Conservation (phyloP, 2,797 vertebrate species). For the Astyanax mexicanus region DNA sequence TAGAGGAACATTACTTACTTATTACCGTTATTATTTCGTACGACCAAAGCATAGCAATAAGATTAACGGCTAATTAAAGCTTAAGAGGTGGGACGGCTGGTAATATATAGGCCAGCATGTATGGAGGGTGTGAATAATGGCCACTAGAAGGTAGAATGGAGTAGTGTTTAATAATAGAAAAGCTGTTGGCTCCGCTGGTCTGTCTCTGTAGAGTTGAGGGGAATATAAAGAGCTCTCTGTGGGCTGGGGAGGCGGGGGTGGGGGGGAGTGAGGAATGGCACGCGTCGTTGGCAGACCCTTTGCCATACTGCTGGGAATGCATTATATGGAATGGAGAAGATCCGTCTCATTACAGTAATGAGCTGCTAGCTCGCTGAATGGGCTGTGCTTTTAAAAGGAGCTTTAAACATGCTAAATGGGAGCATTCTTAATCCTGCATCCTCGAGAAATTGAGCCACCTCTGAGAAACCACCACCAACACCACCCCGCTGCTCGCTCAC, state of each 20-base stretch:
- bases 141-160: slow-evolving; percentile 28
- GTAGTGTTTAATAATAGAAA: slow-evolving; percentile 49
- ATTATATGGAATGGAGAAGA: slow-evolving; percentile 42
- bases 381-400: slow-evolving; percentile 48
- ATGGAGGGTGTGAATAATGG: slow-evolving; percentile 39
- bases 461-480: background rate
- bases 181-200: slow-evolving; percentile 33
- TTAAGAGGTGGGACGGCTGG: slow-evolving; percentile 37
- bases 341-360: slow-evolving; percentile 57
- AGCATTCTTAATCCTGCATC: slow-evolving; percentile 48
- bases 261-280: slow-evolving; percentile 30
- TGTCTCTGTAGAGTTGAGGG: slow-evolving; percentile 19
- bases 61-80: slow-evolving; percentile 53
- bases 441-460: slow-evolving; percentile 27
- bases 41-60: slow-evolving; percentile 25
- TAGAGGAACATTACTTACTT: background rate
- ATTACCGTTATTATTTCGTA: slow-evolving; percentile 36
- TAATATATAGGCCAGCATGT: slow-evolving; percentile 30
- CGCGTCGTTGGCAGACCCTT: slow-evolving; percentile 46
- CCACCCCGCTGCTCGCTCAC: background rate
- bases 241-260: too few relatives aligned
- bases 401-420: slow-evolving; percentile 52
- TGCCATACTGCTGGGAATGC: slow-evolving; percentile 24
- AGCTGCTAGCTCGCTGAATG: slow-evolving; percentile 54
- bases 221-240: slow-evolving; percentile 19